These are phyloP conservation scores for Siniperca undulata DNA, from an alignment of 2,797 vertebrate species.

Conservation along the genomic window DNA sequence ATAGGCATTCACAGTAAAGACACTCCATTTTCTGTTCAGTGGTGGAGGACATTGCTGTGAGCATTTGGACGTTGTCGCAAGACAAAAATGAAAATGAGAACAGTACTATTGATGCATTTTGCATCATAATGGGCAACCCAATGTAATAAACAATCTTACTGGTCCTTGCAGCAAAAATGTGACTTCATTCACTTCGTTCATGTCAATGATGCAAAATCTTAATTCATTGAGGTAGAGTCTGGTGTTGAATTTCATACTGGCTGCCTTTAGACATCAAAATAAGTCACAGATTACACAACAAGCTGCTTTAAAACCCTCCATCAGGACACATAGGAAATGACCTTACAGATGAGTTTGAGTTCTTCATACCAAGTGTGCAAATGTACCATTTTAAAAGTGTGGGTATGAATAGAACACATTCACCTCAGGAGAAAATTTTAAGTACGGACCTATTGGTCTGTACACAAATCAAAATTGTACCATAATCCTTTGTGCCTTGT, in stretches of 20 bases:
- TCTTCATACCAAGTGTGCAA: background rate
- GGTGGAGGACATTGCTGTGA: background rate
- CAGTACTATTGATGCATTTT: background rate
- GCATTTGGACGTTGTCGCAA: background rate
- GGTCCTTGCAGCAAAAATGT: background rate
- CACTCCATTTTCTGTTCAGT: background rate
- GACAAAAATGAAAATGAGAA: constrained; percentile 1
- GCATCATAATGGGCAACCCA: background rate
- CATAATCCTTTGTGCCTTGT: background rate
- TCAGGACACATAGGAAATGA: background rate
- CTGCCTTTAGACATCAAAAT: background rate
- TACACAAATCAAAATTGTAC: background rate
- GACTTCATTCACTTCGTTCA: background rate
- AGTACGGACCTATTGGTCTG: too few relatives aligned
- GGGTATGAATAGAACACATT: background rate
- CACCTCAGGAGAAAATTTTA: background rate
- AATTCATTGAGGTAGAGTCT: background rate
- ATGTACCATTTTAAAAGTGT: background rate
- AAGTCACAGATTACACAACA: background rate
- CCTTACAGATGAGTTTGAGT: background rate
- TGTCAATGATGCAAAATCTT: background rate
- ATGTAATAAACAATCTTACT: background rate
- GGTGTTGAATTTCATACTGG: background rate
- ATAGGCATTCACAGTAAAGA: background rate
- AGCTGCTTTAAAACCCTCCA: background rate